Percentiles rank a stretch among this genome's conserved stretches.
Conservation (phyloP, 2,113 vertebrate species). For the Solenodon paradoxus region DNA sequence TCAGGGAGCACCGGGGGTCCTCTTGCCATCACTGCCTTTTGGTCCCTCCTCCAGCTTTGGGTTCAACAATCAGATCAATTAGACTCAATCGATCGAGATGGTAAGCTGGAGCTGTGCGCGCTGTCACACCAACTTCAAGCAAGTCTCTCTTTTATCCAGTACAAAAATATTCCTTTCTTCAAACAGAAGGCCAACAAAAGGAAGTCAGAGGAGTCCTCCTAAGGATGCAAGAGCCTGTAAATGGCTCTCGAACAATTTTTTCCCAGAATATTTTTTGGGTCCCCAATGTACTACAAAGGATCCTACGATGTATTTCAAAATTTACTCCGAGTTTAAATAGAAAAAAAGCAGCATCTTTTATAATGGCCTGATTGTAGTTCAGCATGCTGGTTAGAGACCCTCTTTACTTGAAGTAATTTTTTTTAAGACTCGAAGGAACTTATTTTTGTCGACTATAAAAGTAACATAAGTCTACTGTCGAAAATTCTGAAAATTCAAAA, state of each 20-base stretch:
- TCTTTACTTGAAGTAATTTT: background rate
- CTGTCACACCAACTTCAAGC: background rate
- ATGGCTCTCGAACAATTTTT: background rate
- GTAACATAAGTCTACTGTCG: background rate
- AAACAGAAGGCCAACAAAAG: background rate
- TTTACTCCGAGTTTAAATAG: background rate
- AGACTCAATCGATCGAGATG: fast-evolving
- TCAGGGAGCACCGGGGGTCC: background rate
- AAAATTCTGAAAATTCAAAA: conserved; percentile 28
- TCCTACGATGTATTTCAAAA: background rate
- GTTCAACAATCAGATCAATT: background rate
- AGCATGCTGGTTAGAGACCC: background rate
- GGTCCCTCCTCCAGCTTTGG: background rate
- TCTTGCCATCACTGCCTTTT: background rate
- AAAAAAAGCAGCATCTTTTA: background rate
- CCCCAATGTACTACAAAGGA: background rate
- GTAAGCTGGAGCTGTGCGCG: background rate
- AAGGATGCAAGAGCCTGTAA: background rate
- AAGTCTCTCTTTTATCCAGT: background rate
- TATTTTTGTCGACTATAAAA: conserved; percentile 23
- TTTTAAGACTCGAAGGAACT: conserved; percentile 30
- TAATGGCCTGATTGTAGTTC: background rate
- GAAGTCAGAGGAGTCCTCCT: background rate
- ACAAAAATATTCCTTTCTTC: background rate
- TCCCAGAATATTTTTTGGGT: background rate